Evolutionary conservation across 1,140 invertebrate species (phyloP).

Genomic region (Aradophagus sp.): DNA sequence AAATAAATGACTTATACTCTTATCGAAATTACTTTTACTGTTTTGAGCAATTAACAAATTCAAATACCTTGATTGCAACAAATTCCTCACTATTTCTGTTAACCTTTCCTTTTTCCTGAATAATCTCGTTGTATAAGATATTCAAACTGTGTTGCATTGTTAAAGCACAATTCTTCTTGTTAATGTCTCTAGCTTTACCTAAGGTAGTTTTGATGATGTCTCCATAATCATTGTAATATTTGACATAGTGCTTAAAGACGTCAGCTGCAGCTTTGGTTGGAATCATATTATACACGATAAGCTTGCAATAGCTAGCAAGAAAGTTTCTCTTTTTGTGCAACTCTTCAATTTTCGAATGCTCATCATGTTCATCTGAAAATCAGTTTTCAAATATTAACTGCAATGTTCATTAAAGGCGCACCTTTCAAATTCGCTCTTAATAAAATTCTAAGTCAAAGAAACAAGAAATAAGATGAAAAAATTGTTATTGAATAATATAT

Average conservation of each 20-base stretch:
- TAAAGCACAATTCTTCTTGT: conserved; percentile 96
- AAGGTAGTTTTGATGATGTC: conserved; percentile 99
- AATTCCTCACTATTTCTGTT: conserved; percentile 86
- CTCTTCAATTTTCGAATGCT: conserved; percentile 95
- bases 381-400: too few species aligned
- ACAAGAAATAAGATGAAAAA: conserved; percentile 20
- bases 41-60: too few species aligned
- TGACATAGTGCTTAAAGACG: conserved; percentile 98
- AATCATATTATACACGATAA: conserved; percentile 98
- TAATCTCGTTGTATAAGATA: conserved; percentile 86
- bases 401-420: too few species aligned
- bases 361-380: conserved; percentile 85
- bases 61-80: conserved; percentile 85
- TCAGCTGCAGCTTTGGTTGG: conserved; percentile 93
- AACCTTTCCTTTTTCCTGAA: conserved; percentile 78
- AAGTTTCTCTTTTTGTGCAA: conserved; percentile 97
- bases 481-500: too few species aligned
- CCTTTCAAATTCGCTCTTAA: too few species aligned
- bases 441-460: not conserved
- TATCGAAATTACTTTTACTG: too few species aligned
- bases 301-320: conserved; percentile 96
- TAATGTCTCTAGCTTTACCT: conserved; percentile 97
- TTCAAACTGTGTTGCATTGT: conserved; percentile 95
- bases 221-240: conserved; percentile 99
- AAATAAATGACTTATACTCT: not conserved